Conservation (phyloP, 2,888 invertebrate genomes). For the Dryomyza anilis region DNA sequence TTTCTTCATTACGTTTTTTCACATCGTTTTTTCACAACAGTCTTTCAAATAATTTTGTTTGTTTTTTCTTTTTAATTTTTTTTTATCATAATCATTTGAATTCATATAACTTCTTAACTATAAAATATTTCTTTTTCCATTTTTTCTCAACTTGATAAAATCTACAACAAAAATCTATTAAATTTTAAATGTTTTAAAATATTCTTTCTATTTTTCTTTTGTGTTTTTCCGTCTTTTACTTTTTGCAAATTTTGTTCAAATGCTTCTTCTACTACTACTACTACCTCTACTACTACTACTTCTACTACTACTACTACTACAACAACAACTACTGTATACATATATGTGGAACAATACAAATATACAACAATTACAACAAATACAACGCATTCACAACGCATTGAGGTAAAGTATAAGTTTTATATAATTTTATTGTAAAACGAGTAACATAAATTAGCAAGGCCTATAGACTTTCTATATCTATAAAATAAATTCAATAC, state of each 20-base stretch:
- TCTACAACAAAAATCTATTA: conserved; percentile 20
- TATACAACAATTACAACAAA: conserved; percentile 28
- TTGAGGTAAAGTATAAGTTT: conserved; percentile 56
- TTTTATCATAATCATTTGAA: too few species aligned
- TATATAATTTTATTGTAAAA: not conserved
- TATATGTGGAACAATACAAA: conserved; percentile 24
- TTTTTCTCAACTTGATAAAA: not conserved
- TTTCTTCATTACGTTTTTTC: too few species aligned
- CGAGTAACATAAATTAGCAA: not conserved
- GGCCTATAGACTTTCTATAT: too few species aligned
- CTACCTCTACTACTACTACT: conserved; percentile 45
- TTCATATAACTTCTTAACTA: too few species aligned
- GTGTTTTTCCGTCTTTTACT: conserved; percentile 39
- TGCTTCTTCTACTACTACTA: conserved; percentile 50
- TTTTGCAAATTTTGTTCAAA: conserved; percentile 46
- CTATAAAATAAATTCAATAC: too few species aligned
- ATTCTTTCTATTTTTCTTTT: conserved; percentile 39
- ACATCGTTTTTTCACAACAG: too few species aligned
- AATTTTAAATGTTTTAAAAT: conserved; percentile 27
- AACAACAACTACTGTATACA: conserved; percentile 32
- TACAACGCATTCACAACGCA: conserved; percentile 54
- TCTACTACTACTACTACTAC: conserved; percentile 39
- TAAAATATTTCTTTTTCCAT: not conserved
- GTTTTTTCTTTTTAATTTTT: too few species aligned
- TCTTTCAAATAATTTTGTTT: too few species aligned